Evolutionary conservation across 2,888 invertebrate species (phyloP), one percentile per base, ranked within the genome.

Genomic region (Bombyx huttoni): DNA sequence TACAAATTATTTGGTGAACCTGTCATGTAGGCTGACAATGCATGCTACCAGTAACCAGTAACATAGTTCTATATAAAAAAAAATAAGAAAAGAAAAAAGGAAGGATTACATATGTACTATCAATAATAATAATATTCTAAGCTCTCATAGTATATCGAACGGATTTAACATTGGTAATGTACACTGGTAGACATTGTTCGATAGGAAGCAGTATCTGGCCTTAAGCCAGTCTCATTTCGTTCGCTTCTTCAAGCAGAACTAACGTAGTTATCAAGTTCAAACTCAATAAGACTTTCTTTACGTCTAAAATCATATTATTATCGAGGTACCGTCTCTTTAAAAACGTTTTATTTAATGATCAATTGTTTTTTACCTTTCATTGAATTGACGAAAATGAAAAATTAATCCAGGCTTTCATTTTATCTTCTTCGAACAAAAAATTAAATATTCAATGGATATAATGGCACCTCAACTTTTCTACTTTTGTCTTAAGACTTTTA

Each of bases 221-320:
- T 40, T 51, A 53, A 59, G 65, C 65, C 62, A 65, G 61, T 57
- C 57, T 40, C 40, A 40, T 40, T 40, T 12, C 40, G 40, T 40
- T 40, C 40, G 40, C 40, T 40, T 40, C 40, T 40, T 40, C 40
- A 12, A 40, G 40, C 40, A 7, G 40, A 40, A 40, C 40, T 40
- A 40, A 40, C 40, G 12, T 12, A 40, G 40, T 40, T 40, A 40
- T 40, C 40, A 40, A 40, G 40, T 40, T 40, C 40, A 40, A 24
- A 24, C 40, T 40, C 40, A 12, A 40, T 40, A 40, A 57, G 54
- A 53, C 54, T 40, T 40, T 40, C 56, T 57, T 60, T 51, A 52
- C 53, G 49, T 49, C 8, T 49, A 45, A 51, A 57, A 52, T 59
- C 12, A 54, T 59, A 57, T 55, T 54, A 54, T 55, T 35, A 53